Evolutionary conservation across 2,113 vertebrate genomes (phyloP), one percentile per base, ranked within the genome.

Genomic region (Carollia perspicillata): DNA sequence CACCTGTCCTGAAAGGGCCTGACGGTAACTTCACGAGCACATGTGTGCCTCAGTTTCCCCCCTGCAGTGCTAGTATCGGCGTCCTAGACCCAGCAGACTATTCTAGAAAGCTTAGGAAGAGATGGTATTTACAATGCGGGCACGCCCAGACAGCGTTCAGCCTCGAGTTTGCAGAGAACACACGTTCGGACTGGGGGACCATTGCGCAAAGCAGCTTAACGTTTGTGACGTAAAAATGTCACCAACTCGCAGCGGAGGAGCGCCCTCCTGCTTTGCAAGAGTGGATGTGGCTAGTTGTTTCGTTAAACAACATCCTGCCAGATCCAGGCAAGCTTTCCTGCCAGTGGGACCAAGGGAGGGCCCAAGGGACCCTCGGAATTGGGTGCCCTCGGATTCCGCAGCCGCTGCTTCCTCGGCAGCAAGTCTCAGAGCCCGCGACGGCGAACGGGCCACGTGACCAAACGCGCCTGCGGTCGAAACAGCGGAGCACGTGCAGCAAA

Each of bases 301-400:
- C 81, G 9, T 97, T 60, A 60, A 80, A 87, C 47, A 92, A 92
- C n/a, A 85, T 55, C 77, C 74, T 71, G 37, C 42, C n/a, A 78
- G 72, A 75, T 74, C 44, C 53, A 75, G 69, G 28, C 58, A 55
- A 17, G 3, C 84, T 63, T 79, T 68, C 9, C 44, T 81, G 75
- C 44, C 55, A 68, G 1, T 65, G 63, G 22, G 68, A 49, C 7
- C 9, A 17, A 60, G 28, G 16, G 20, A 37, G 20, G 63, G 49
- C 79, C 44, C 20, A 13, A 44, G 83, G 58, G 79, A 6, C 40
- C 35, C 65, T 81, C 40, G 2, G 47, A 47, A 60, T 53, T 8
- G 11, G 16, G 53, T 7, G 72, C 84, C 33, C 17, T 68, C 60
- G 9, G 18, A 8, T 35, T 1, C 78, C 53, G 30, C 42, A 86